These are phyloP conservation scores for Sitophilus oryzae DNA, from an alignment of 1,140 invertebrate species.

Conservation along the genomic window DNA sequence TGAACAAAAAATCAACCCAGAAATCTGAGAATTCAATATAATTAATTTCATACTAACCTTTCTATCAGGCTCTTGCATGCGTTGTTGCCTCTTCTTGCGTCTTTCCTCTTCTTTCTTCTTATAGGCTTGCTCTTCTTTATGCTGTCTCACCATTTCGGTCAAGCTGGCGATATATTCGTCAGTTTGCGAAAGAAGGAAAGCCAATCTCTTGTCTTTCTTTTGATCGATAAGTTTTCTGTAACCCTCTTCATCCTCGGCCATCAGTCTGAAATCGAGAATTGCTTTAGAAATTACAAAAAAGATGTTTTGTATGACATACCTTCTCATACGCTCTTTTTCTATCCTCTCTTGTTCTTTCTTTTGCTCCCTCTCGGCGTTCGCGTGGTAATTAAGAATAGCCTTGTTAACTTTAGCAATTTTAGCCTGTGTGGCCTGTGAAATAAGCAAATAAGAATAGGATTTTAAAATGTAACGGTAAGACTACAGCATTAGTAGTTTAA, in stretches of 20 bases:
- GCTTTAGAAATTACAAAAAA: neutral
- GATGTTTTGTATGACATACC: slow-evolving; percentile 29
- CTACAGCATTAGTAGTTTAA: too few species aligned
- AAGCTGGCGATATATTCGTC: slow-evolving; percentile 97
- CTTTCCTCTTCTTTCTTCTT: slow-evolving; percentile 80
- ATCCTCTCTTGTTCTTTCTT: slow-evolving; percentile 99
- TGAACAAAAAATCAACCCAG: too few species aligned
- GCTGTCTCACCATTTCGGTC: slow-evolving; percentile 93
- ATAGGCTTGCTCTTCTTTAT: slow-evolving; percentile 81
- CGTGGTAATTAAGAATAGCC: slow-evolving; percentile 92
- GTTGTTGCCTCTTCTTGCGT: slow-evolving; percentile 53
- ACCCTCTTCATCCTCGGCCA: slow-evolving; percentile 94
- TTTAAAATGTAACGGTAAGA: too few species aligned
- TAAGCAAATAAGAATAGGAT: too few species aligned
- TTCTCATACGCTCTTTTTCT: slow-evolving; percentile 97
- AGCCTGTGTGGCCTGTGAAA: slow-evolving; percentile 55
- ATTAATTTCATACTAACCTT: slow-evolving; percentile 9
- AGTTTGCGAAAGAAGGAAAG: slow-evolving; percentile 96
- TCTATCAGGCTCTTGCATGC: slow-evolving; percentile 24
- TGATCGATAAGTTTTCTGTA: slow-evolving; percentile 98
- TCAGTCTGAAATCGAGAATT: slow-evolving; percentile 61
- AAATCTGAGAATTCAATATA: too few species aligned
- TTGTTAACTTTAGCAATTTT: slow-evolving; percentile 90
- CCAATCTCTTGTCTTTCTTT: slow-evolving; percentile 98
- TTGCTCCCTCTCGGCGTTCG: slow-evolving; percentile 96